Conservation (phyloP, 2,888 invertebrate species). For the Helleia helle region DNA sequence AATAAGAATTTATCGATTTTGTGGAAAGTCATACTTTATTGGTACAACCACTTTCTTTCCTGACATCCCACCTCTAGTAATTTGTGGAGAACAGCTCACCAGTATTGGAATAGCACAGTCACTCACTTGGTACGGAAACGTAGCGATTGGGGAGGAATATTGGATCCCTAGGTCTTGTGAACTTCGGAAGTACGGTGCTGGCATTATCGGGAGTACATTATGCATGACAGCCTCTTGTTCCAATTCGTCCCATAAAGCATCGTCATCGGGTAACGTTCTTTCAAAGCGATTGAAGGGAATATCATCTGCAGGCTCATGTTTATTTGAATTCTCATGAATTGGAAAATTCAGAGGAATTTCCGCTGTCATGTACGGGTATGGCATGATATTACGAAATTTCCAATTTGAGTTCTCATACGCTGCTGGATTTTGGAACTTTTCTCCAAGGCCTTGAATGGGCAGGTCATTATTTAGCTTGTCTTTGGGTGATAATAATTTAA, state of each 20-base stretch:
- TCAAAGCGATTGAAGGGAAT: conserved; percentile 9
- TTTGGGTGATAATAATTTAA: background rate
- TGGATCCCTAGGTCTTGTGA: conserved; percentile 17
- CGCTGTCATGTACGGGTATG: background rate
- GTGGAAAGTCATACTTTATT: no score
- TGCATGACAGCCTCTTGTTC: conserved; percentile 43
- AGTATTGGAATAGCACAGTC: conserved; percentile 36
- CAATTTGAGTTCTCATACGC: background rate
- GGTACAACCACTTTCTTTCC: no score
- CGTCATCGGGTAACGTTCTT: conserved; percentile 23
- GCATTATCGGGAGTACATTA: conserved; percentile 56
- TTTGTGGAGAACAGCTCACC: conserved; percentile 37
- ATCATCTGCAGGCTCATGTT: background rate
- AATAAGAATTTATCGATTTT: no score
- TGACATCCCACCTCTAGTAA: conserved; percentile 24
- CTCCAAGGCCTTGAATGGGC: background rate
- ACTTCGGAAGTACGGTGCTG: conserved; percentile 33
- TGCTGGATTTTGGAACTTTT: background rate
- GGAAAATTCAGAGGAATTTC: background rate
- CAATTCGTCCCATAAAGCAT: conserved; percentile 38
- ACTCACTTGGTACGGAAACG: conserved; percentile 11
- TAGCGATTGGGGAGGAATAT: background rate
- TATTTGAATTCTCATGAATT: no score
- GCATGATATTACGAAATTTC: background rate
- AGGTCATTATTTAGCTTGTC: background rate